Percentiles rank a stretch among this genome's conserved stretches.
Conservation (phyloP, 2,888 invertebrate species). For the Erebia aethiops region DNA sequence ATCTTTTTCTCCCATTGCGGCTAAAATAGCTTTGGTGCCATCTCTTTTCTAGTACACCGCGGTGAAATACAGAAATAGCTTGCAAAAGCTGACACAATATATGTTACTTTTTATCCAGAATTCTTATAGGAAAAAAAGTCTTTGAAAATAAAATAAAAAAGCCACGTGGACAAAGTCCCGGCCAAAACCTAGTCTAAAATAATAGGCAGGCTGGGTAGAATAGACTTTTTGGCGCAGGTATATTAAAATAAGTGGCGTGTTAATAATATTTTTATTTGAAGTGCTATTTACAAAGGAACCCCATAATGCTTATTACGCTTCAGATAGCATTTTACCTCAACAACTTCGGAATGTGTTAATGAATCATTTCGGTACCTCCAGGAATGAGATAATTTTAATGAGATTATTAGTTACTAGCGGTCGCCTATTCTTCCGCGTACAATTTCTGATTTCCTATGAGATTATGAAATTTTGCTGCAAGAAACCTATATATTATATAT, state of each 20-base stretch:
- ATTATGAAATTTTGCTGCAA: too few species aligned
- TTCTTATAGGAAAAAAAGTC: too few species aligned
- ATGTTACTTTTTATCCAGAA: too few species aligned
- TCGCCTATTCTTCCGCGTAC: too few species aligned
- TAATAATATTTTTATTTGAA: slow-evolving; percentile 1
- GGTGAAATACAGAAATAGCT: not conserved
- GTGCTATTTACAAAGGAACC: slow-evolving; percentile 6
- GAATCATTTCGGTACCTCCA: not conserved
- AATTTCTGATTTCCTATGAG: too few species aligned
- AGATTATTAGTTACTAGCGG: not conserved
- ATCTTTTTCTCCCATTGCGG: too few species aligned
- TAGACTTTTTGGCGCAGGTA: not conserved
- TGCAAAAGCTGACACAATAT: not conserved
- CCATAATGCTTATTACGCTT: slow-evolving; percentile 4
- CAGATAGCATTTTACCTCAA: not conserved
- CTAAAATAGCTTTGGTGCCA: too few species aligned
- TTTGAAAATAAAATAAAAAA: not conserved
- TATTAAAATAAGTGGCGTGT: slow-evolving; percentile 6
- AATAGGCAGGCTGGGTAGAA: not conserved
- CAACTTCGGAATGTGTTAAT: not conserved
- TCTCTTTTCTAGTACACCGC: too few species aligned
- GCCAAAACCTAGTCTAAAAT: not conserved
- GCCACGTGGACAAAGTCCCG: not conserved
- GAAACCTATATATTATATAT: too few species aligned
- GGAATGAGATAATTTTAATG: not conserved